These are phyloP conservation scores for Tyrophagus putrescentiae DNA, from an alignment of 1,140 invertebrate species.

Conservation along the genomic window DNA sequence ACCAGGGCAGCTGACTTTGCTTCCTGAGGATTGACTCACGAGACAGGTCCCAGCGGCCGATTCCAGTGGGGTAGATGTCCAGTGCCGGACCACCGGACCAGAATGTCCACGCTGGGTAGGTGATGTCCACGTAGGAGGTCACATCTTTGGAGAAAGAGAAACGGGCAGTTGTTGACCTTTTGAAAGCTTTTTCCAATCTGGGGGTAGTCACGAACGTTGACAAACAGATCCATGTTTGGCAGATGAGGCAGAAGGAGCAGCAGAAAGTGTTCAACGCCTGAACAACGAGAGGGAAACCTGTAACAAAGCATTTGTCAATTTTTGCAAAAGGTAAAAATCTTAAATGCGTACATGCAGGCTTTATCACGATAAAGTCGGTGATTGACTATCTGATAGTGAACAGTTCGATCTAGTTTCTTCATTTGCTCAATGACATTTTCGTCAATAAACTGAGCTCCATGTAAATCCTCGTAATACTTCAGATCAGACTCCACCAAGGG, in stretches of 20 bases:
- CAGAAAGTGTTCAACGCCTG: constrained; percentile 77
- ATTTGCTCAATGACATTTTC: constrained; percentile 43
- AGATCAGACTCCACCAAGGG: constrained; percentile 41
- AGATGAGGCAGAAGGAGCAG: constrained; percentile 46
- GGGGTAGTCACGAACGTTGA: constrained; percentile 86
- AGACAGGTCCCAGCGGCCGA: constrained; percentile 79
- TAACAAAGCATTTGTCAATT: too few species aligned
- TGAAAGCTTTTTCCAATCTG: constrained; percentile 50
- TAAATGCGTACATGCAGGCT: constrained; percentile 72
- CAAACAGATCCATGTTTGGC: constrained; percentile 66
- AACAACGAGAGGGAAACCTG: constrained; percentile 74
- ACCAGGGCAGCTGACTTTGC: constrained; percentile 44
- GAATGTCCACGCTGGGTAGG: constrained; percentile 93
- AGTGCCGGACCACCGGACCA: constrained; percentile 95
- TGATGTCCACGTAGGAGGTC: constrained; percentile 69
- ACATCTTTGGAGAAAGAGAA: constrained; percentile 93
- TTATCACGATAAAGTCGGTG: constrained; percentile 61
- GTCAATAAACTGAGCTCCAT: constrained; percentile 41
- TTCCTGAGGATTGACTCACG: constrained; percentile 49
- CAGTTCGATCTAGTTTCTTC: constrained; percentile 44
- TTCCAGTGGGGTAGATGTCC: constrained; percentile 71
- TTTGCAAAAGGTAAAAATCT: too few species aligned
- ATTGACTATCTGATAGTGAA: constrained; percentile 69
- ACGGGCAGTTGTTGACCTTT: constrained; percentile 46
- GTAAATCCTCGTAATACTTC: constrained; percentile 43